phyloP scores from a whole-genome alignment of 1,140 invertebrate species.

The Holcopasites calliopsidis region DNA sequence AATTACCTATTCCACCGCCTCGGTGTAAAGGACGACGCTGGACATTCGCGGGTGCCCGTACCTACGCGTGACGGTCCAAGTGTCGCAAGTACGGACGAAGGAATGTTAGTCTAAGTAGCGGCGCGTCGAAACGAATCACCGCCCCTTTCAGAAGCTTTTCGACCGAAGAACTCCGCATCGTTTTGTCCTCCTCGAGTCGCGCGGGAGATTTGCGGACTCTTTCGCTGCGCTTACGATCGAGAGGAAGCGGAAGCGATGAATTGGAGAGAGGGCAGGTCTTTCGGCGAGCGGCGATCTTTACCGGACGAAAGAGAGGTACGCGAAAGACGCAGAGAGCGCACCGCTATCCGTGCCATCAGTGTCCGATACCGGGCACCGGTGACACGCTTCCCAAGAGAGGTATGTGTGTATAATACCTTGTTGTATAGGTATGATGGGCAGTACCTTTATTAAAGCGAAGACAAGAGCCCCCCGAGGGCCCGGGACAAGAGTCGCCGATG shows the following conservation, averaged over 20 bases:
- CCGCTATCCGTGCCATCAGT: slow-evolving; percentile 72
- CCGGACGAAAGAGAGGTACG: slow-evolving; percentile 33
- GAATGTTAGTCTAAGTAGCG: neutral
- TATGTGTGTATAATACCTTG: no score
- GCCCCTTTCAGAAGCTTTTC: neutral
- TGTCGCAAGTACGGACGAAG: slow-evolving; percentile 25
- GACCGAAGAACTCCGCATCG: no score
- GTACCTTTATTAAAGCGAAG: slow-evolving; percentile 59
- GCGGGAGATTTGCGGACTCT: slow-evolving; percentile 32
- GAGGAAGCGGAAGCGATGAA: slow-evolving; percentile 45
- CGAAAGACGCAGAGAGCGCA: slow-evolving; percentile 63
- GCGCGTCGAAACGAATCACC: neutral
- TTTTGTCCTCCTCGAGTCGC: no score
- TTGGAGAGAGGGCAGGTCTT: slow-evolving; percentile 44
- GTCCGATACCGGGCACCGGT: slow-evolving; percentile 71
- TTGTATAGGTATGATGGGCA: no score
- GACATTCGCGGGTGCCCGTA: slow-evolving; percentile 15
- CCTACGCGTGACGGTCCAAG: slow-evolving; percentile 15
- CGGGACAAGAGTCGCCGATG: slow-evolving; percentile 57
- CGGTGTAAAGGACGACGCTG: slow-evolving; percentile 28
- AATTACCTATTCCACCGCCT: slow-evolving; percentile 45
- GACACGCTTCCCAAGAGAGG: slow-evolving; percentile 66
- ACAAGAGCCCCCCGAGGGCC: slow-evolving; percentile 34
- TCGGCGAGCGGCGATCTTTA: slow-evolving; percentile 49
- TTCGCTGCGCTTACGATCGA: slow-evolving; percentile 2